A percentile compares a stretch with the other conserved stretches of the same genome.
These are phyloP conservation scores for Chorisops tibialis DNA, from an alignment of 2,888 invertebrate genomes.

Conservation along the genomic window DNA sequence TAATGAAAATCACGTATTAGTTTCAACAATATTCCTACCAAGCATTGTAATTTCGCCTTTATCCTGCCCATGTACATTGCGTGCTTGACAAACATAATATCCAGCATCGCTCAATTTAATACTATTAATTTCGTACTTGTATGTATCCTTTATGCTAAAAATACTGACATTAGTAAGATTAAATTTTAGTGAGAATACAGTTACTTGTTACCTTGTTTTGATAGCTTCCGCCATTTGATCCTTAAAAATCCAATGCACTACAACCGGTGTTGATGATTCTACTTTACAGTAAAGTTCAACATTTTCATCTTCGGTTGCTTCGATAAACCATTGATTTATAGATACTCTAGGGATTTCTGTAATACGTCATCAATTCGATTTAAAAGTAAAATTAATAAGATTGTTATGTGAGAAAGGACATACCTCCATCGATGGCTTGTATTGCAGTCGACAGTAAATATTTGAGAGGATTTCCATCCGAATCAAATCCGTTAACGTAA, in stretches of 20 bases:
- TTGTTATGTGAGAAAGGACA: neutral
- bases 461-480: slow-evolving; percentile 58
- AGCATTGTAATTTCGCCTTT: slow-evolving; percentile 34
- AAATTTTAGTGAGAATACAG: neutral
- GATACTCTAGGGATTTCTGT: slow-evolving; percentile 58
- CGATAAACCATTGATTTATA: slow-evolving; percentile 48
- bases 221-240: slow-evolving; percentile 7
- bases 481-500: slow-evolving; percentile 63
- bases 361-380: slow-evolving; percentile 30
- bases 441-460: slow-evolving; percentile 66
- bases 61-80: slow-evolving; percentile 53
- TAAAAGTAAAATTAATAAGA: neutral
- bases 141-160: slow-evolving; percentile 26
- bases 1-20: neutral
- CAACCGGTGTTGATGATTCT: slow-evolving; percentile 62
- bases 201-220: slow-evolving; percentile 2
- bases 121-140: slow-evolving; percentile 32
- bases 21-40: slow-evolving; percentile 13
- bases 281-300: slow-evolving; percentile 59
- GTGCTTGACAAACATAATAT: slow-evolving; percentile 53
- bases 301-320: slow-evolving; percentile 44
- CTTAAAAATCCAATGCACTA: slow-evolving; percentile 34
- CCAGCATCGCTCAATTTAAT: slow-evolving; percentile 51
- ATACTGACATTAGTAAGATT: neutral
- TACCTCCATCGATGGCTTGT: slow-evolving; percentile 44